A percentile compares a stretch with the other conserved stretches of the same genome.
Conservation (phyloP, 2,113 vertebrate genomes). For the Cheilinus undulatus region DNA sequence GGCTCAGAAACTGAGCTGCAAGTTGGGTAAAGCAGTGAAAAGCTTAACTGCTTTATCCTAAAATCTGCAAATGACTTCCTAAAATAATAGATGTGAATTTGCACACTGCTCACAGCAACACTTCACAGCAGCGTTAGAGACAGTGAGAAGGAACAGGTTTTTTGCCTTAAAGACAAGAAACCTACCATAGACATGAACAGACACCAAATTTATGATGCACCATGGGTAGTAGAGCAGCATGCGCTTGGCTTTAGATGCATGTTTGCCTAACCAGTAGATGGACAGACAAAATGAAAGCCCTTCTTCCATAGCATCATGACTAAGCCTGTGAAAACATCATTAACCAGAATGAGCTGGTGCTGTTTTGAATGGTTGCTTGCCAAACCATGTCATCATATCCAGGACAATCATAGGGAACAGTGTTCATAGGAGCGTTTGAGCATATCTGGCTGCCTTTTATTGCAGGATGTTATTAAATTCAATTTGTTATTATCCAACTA, state of each 20-base stretch:
- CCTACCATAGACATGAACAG: conserved; percentile 18
- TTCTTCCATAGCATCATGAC: background rate
- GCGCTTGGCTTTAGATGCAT: background rate
- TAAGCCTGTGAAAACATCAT: conserved; percentile 20
- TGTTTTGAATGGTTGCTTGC: conserved; percentile 36
- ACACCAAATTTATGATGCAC: conserved; percentile 53
- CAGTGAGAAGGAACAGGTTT: background rate
- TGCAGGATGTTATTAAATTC: background rate
- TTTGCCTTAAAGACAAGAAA: conserved; percentile 13
- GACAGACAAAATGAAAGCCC: background rate
- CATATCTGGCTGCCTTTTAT: background rate
- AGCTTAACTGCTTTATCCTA: conserved; percentile 5
- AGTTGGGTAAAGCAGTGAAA: background rate
- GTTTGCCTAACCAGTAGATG: background rate
- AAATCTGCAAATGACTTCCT: background rate
- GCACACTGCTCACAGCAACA: conserved; percentile 16
- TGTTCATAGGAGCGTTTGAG: background rate
- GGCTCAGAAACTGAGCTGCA: conserved; percentile 10
- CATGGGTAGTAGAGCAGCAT: conserved; percentile 8
- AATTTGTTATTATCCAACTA: conserved; percentile 9
- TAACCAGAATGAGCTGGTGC: conserved; percentile 12
- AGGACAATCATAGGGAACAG: background rate
- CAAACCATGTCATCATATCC: conserved; percentile 16
- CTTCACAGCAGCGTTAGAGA: conserved; percentile 4
- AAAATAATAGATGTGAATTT: conserved; percentile 4